Base-by-base conservation (phyloP, 1,140 invertebrate genomes). In the Cydia amplana region DNA sequence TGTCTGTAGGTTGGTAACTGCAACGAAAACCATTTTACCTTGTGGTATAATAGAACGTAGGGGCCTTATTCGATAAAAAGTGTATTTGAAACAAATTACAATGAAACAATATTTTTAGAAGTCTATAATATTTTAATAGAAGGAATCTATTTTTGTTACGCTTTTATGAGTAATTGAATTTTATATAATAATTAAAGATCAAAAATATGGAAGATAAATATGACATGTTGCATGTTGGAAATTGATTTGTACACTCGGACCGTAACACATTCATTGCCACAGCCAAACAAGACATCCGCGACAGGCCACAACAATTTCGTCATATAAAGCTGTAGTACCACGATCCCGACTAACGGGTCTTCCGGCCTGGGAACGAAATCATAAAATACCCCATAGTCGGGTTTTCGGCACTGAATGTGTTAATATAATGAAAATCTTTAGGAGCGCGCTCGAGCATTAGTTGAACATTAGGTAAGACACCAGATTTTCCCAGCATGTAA, bases 81-180 rank as follows among this genome's bases (percentile, higher is more conserved):
- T 77, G 74, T 80, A 83, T 79, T 65, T 65, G 74, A 80, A 80
- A 87, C 87, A 84, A 82, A 82, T 83, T 83, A 83, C 65, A 78
- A 84, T 80, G 85, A 83, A 85, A 85, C 85, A 86, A 86, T 82
- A 84, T 86, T 88, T 85, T 91, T 87, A 87, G 83, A 87, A 80
- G 77, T 85, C 77, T 88, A 85, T 82, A 77, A 85, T 82, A 82
- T 87, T 87, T 86, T 86, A 87, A 87, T 85, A 85, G 82, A 87
- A 87, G 85, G 79, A 84, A 89, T 88, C 85, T 92, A 91, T 92
- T 91, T 89, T 92, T 92, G 88, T 90, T 90, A 91, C 86, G 87
- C 82, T 86, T 89, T 89, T 89, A 84, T 74, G 80, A 78, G 75
- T 80, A 85, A 80, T 70, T 86, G 74, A 82, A 83, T 87, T 86